Conservation (phyloP, 2,888 invertebrate genomes). For the Byasa hedistus region DNA sequence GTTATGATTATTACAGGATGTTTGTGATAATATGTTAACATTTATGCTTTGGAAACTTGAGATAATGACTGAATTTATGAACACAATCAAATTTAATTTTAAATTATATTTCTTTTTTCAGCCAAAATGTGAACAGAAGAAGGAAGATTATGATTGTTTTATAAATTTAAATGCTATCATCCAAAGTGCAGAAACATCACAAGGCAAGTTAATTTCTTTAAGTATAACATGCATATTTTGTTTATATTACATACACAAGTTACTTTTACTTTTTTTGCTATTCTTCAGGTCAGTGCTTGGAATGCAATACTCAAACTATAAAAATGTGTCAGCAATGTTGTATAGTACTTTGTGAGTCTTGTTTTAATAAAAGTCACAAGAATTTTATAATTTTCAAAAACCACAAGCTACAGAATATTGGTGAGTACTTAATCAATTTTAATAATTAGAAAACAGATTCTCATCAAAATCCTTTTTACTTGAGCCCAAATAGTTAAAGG, state of each 20-base stretch:
- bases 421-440: constrained; percentile 38
- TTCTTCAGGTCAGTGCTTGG: constrained; percentile 58
- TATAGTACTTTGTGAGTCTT: constrained; percentile 58
- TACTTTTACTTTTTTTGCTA: constrained; percentile 1
- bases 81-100: background rate
- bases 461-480: too few relatives aligned
- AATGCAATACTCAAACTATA: constrained; percentile 53
- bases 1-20: too few relatives aligned
- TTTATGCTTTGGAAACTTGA: too few relatives aligned
- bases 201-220: constrained; percentile 45
- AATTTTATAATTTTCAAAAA: constrained; percentile 68
- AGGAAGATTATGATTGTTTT: constrained; percentile 44
- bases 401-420: constrained; percentile 55
- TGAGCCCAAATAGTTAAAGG: too few relatives aligned
- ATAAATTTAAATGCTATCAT: constrained; percentile 56
- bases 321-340: constrained; percentile 69
- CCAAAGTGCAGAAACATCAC: constrained; percentile 42
- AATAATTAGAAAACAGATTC: background rate
- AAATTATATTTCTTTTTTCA: constrained; percentile 29
- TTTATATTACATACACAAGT: background rate
- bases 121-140: constrained; percentile 31
- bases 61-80: background rate
- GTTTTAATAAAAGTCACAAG: constrained; percentile 68
- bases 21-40: too few relatives aligned
- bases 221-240: background rate